These are phyloP conservation scores for Pelvicachromis taeniatus DNA, from an alignment of 2,113 vertebrate genomes.

Conservation along the genomic window DNA sequence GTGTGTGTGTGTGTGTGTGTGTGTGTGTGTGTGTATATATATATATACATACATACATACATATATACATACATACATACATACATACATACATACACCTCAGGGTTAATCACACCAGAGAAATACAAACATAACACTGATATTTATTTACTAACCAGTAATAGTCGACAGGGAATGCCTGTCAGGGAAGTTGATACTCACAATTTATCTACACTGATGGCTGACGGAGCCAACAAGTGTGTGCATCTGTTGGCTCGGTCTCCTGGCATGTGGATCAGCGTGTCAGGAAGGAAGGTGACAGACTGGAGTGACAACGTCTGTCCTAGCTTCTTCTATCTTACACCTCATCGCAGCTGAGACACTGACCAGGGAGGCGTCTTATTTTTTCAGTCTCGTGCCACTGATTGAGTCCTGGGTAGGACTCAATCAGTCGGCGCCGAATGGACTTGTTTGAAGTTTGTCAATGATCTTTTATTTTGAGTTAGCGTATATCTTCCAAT, in stretches of 20 bases:
- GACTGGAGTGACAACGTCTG: slow-evolving; percentile 25
- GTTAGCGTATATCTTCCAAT: too few species aligned
- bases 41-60: too few species aligned
- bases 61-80: too few species aligned
- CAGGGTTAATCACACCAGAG: not conserved
- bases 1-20: too few species aligned
- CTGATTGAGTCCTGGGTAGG: not conserved
- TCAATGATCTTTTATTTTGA: not conserved
- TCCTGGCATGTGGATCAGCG: not conserved
- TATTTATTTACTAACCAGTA: not conserved
- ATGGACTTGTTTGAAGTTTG: not conserved
- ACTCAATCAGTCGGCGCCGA: not conserved
- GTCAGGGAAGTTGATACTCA: not conserved
- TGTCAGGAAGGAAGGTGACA: not conserved
- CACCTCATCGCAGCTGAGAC: slow-evolving; percentile 3
- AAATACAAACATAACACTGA: not conserved
- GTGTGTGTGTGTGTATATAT: too few species aligned
- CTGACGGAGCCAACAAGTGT: slow-evolving; percentile 1
- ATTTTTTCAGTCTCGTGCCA: not conserved
- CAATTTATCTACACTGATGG: not conserved
- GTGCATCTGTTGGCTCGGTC: slow-evolving; percentile 17
- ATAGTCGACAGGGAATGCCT: not conserved
- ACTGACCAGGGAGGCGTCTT: not conserved
- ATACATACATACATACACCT: too few species aligned
- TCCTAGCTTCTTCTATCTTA: not conserved